Base-by-base conservation (phyloP, 1,140 invertebrate species). In the Bicyclus anynana region DNA sequence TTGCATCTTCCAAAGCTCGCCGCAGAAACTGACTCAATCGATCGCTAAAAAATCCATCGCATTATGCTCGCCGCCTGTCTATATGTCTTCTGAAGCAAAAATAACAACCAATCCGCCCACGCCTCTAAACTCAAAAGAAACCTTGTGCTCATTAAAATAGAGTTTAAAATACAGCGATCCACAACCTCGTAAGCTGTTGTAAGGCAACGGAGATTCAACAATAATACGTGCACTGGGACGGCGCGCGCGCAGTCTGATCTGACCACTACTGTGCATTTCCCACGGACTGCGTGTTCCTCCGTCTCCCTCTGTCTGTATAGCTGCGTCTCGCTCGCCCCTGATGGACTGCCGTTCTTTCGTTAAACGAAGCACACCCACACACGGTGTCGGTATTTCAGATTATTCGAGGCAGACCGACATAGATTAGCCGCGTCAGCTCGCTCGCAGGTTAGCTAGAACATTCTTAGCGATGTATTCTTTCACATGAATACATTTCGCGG, bases 191-290 rank as follows among this genome's bases (percentile, higher is more conserved):
- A 83, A 67, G 80, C 55, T 71, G 57, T 77, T 77, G 52, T 72
- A 59, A 65, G 62, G 54, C 37, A 59, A 59, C 44, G 57, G 50
- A 80, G 74, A 72, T 77, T 77, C 74, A 76, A 78, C 78, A 84
- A 83, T 85, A 80, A 86, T 75, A 74, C 78, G 78, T 79, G 80
- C 80, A 79, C 79, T 40, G 37, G 83, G 80, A 76, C 79, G 81
- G 80, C 83, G 83, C 82, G 83, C 81, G 83, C 83, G 85, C 81
- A 74, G 62, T 77, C 78, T 78, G 78, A 80, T 88, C 85, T 86
- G 87, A 88, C 84, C 85, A 86, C 88, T 90, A 85, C 88, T 89
- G 88, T 90, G 84, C 87, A 90, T 82, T 90, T 90, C 87, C 88
- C 88, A 90, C 88, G 88, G 78, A 77, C 77, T 76, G 77, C 65